Evolutionary conservation across 2,888 invertebrate species (phyloP), one percentile per base, ranked within the genome.

Genomic region (Cynaeus angustus): DNA sequence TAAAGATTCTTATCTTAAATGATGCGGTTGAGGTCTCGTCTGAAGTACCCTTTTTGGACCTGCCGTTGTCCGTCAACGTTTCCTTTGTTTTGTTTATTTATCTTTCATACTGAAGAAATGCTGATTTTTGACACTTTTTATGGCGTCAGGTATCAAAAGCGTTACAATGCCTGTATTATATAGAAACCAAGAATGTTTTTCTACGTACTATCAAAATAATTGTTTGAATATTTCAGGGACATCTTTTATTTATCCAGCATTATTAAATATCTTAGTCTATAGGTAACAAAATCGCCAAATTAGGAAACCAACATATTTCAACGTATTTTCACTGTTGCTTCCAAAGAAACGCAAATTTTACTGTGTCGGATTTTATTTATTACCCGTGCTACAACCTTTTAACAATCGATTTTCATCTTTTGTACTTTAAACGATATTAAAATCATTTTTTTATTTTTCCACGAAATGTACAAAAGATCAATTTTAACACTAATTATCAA

Each of bases 1-100:
- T 67, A 62, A 73, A 79, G 80, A 80, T 80, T 77, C 72, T 76
- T 78, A 80, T 80, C 80, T 78, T 76, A 76, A 79, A 78, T 75
- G 77, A 74, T 73, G 75, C 75, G 74, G 75, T 72, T 68, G 75
- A 77, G 53, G 67, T 52, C 67, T 74, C 71, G 77, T 78, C 78
- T 79, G 76, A 73, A 78, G 79, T 80, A 76, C 75, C 46, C 75
- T 77, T 78, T 64, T 75, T 73, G 77, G 76, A 68, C 73, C 75
- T 77, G 73, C 74, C 73, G 77, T 69, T 78, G 75, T 71, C 77
- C 78, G 79, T 79, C 79, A 78, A 75, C 78, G 70, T 74, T 55
- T 71, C 72, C 64, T 71, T 76, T 74, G 73, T 73, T 71, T 68
- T 75, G 76, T 77, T 78, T 79, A 79, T 79, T 79, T 79, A 77